A percentile compares a stretch with the other conserved stretches of the same genome.
Conservation (phyloP, 2,888 invertebrate genomes). For the Pterobdella sp. region DNA sequence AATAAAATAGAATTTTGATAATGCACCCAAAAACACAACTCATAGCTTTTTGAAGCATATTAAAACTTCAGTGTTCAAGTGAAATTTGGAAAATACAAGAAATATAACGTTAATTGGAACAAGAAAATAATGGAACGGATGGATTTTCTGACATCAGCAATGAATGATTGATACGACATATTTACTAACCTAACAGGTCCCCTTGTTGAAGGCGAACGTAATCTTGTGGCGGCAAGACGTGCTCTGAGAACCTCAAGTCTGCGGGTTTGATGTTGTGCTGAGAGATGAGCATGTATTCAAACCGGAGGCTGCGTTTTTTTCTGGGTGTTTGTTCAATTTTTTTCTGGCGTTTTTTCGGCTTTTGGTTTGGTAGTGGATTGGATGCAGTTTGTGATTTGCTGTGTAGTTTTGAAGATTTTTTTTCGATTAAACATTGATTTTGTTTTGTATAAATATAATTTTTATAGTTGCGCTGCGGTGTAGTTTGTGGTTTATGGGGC, state of each 20-base stretch:
- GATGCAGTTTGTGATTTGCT: neutral
- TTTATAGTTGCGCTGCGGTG: neutral
- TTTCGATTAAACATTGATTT: neutral
- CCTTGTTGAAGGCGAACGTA: constrained; percentile 33
- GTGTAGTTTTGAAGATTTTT: neutral
- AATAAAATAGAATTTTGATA: too few species aligned
- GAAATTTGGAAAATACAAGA: too few species aligned
- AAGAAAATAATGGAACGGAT: too few species aligned
- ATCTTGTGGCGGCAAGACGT: constrained; percentile 16
- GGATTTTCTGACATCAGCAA: too few species aligned
- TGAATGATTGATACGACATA: too few species aligned
- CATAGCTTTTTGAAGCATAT: too few species aligned
- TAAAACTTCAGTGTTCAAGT: too few species aligned
- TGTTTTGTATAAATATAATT: neutral
- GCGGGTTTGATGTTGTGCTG: constrained; percentile 36
- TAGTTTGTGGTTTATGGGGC: neutral
- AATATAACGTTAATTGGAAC: too few species aligned
- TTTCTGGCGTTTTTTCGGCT: neutral
- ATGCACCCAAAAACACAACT: too few species aligned
- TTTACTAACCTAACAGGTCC: constrained; percentile 35
- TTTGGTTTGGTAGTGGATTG: neutral
- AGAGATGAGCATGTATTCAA: constrained; percentile 35
- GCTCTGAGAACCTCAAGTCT: constrained; percentile 35
- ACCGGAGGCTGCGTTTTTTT: constrained; percentile 14
- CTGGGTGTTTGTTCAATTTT: neutral